These are phyloP conservation scores for Coilia nasus DNA, from an alignment of 2,797 vertebrate species.

Conservation along the genomic window DNA sequence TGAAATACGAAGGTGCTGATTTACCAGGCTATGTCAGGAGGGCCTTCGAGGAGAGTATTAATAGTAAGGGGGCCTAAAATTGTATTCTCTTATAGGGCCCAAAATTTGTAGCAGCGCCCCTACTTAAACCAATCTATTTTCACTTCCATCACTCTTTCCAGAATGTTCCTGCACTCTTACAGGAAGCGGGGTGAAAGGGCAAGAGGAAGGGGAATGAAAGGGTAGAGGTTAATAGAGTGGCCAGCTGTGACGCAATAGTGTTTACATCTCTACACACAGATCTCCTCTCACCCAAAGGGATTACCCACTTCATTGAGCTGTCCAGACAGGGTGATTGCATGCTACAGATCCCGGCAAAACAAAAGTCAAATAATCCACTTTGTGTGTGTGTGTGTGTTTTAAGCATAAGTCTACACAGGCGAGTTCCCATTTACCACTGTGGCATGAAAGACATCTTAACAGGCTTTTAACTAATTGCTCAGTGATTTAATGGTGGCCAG, in stretches of 20 bases:
- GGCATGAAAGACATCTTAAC: conserved; percentile 9
- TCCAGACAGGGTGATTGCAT: not conserved
- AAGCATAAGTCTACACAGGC: not conserved
- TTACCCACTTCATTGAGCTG: not conserved
- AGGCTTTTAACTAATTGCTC: conserved; percentile 23
- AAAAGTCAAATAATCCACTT: not conserved
- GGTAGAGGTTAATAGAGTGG: not conserved
- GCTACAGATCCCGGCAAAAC: not conserved
- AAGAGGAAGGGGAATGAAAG: not conserved
- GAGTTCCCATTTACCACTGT: not conserved
- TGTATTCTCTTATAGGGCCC: too few relatives aligned
- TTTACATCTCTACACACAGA: not conserved
- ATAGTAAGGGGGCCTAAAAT: too few relatives aligned
- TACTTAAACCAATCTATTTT: not conserved
- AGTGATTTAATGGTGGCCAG: not conserved
- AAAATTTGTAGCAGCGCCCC: too few relatives aligned
- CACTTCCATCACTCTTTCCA: not conserved
- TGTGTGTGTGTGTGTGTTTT: not conserved
- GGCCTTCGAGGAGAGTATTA: too few relatives aligned
- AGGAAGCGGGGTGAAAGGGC: not conserved
- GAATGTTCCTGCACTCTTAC: not conserved
- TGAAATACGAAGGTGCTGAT: too few relatives aligned
- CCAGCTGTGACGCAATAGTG: not conserved
- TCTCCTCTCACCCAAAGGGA: conserved; percentile 3
- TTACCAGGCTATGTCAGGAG: too few relatives aligned